Base-by-base conservation (phyloP, 2,797 vertebrate species). In the Acrossocheilus wenchowensis region DNA sequence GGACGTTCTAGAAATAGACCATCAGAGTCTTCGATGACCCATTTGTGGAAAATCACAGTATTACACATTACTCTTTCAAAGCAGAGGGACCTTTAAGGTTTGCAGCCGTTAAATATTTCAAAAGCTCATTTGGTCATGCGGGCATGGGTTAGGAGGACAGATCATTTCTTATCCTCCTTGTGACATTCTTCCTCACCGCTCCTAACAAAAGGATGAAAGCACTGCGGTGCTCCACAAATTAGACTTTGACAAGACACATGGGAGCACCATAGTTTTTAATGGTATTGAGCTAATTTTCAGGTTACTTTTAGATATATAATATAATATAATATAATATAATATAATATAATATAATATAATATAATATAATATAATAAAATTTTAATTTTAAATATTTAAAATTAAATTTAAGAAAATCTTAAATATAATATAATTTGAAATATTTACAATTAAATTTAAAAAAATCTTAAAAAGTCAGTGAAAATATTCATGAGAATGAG, bases 51-150 rank as follows among this genome's bases (percentile, higher is more conserved):
- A 79, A 91, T 82, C 78, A 64, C n/a, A 75, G 83, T 14, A 71
- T 91, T 91, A 82, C 84, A 87, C 86, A 89, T 91, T 81, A 88
- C 72, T 92, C 83, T 83, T 87, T 81, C 69, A 48, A 83, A 82
- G 60, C 82, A 52, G 73, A n/a, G 73, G 88, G 89, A 90, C 86
- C 87, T 91, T 87, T 79, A 87, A 88, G 79, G 83, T 89, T 90
- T 81, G 85, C 82, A 88, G 81, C 71, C 77, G 83, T 91, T 94
- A 87, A 93, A 94, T 93, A 93, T 93, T 93, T 93, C 73, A 92
- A 90, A 87, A 93, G 91, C 90, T 92, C 88, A 92, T 93, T 93
- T 92, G 86, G 88, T 84, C 74, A 19, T 81, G 17, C 60, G 34
- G 83, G 30, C 79, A 74, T 23, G 68, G 69, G 81, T 75, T 87